phyloP scores from a whole-genome alignment of 2,797 vertebrate genomes.

The Orestias chungarensis region DNA sequence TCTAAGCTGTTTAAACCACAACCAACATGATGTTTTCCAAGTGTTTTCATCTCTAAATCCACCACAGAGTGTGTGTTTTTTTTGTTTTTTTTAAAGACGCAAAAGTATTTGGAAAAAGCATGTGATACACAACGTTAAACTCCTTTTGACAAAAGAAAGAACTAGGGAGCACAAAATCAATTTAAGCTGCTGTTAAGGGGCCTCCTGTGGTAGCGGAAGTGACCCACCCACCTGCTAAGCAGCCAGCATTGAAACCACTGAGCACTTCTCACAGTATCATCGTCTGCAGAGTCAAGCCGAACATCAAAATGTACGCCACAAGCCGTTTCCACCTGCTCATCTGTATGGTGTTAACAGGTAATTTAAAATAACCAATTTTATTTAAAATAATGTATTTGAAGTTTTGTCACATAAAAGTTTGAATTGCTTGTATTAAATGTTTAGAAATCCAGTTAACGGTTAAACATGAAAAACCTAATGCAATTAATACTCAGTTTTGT shows the following conservation, averaged over 20 bases:
- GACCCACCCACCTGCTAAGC: conserved; percentile 38
- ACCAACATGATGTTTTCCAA: neutral
- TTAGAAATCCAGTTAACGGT: neutral
- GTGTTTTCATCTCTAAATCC: neutral
- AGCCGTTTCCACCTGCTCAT: conserved; percentile 21
- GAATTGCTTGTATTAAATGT: too few relatives aligned
- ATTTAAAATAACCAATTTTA: conserved; percentile 36
- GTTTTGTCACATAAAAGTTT: too few relatives aligned
- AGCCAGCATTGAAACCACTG: conserved; percentile 54
- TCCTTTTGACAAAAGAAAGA: neutral
- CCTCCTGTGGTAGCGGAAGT: conserved; percentile 23
- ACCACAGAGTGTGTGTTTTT: neutral
- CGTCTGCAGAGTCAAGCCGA: neutral
- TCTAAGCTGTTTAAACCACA: neutral
- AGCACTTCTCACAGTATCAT: too few relatives aligned
- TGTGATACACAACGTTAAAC: neutral
- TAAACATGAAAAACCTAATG: neutral
- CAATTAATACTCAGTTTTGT: neutral
- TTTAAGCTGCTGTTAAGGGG: neutral
- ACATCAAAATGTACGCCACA: conserved; percentile 42
- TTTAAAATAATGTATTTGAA: too few relatives aligned
- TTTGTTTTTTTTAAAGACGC: too few relatives aligned
- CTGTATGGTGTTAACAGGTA: conserved; percentile 51
- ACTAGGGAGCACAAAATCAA: fast-evolving
- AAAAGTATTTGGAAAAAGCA: neutral